Evolutionary conservation across 1,140 invertebrate genomes (phyloP).

Genomic region (Diachasmimorpha longicaudata): DNA sequence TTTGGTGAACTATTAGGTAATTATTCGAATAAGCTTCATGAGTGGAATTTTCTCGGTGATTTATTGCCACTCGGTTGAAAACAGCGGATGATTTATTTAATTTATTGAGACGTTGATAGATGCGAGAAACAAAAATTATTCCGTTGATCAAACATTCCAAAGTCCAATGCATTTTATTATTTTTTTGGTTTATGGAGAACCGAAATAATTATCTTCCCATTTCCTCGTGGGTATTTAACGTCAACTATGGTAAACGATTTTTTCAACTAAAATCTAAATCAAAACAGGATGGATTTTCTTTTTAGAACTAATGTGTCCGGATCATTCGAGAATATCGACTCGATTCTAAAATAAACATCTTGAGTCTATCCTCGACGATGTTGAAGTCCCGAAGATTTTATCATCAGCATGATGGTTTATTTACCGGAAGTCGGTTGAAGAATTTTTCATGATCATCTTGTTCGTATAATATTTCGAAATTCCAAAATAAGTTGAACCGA

Average conservation of each 20-base stretch:
- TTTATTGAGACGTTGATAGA: not conserved
- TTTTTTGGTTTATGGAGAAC: too few species aligned
- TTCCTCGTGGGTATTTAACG: too few species aligned
- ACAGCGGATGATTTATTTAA: not conserved
- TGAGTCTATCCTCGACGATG: not conserved
- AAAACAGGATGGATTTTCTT: too few species aligned
- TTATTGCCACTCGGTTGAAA: not conserved
- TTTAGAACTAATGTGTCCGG: too few species aligned
- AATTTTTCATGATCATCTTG: not conserved
- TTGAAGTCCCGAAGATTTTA: not conserved
- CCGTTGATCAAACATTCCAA: too few species aligned
- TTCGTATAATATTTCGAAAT: constrained; percentile 1
- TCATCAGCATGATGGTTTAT: not conserved
- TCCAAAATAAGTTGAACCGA: not conserved
- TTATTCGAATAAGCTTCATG: not conserved
- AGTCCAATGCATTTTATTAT: too few species aligned
- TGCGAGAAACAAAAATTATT: too few species aligned
- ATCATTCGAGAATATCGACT: not conserved
- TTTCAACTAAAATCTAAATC: too few species aligned
- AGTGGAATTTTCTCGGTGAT: not conserved
- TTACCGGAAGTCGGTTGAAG: not conserved
- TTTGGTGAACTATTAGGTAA: constrained; percentile 60
- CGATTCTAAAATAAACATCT: not conserved
- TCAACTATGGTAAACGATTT: too few species aligned
- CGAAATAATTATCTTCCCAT: too few species aligned